Evolutionary conservation across 2,113 vertebrate species (phyloP), one percentile per base, ranked within the genome.

Genomic region (Oceanites oceanicus): DNA sequence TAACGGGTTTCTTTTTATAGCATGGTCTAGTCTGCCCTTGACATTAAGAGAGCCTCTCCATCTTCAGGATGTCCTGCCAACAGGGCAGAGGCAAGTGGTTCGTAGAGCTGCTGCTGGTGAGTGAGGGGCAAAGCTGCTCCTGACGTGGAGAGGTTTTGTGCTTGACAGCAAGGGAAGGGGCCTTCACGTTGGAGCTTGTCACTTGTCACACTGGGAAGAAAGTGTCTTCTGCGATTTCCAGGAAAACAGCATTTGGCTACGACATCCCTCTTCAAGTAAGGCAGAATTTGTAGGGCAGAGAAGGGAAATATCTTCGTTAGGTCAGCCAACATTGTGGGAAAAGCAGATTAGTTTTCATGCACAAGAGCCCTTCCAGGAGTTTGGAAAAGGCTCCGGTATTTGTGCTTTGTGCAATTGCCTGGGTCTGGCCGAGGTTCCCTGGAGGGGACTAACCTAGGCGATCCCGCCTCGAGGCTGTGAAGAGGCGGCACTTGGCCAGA

Each of bases 1-100:
- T 70, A 88, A 65, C 47, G 2, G 13, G 10, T 83, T 96, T 90
- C 92, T 96, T 96, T 97, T 97, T 96, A 96, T 96, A 97, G 96
- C 50, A 0, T 29, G 68, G 36, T 75, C 44, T 92, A 36, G 2
- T 80, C 72, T 96, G 90, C 66, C 95, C 94, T 96, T 97, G 97
- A 94, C 94, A 92, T 97, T 95, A 76, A 87, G 76, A 91, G 61
- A 66, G 44, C 14, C 11, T 44, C 72, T 76, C 26, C 3, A 16
- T 94, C 95, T 90, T 91, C 80, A 71, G 79, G 65, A 15, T 56
- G 83, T 83, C 19, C 67, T 93, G 86, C 82, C 94, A 93, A 27
- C 36, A 26, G 29, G 44, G 40, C 72, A 55, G 72, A 66, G 75
- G 86, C 78, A 92, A 66, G 88, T 79, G 52, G 40, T 22, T 88